phyloP scores from a whole-genome alignment of 2,888 invertebrate genomes.

The Hyalella azteca region DNA sequence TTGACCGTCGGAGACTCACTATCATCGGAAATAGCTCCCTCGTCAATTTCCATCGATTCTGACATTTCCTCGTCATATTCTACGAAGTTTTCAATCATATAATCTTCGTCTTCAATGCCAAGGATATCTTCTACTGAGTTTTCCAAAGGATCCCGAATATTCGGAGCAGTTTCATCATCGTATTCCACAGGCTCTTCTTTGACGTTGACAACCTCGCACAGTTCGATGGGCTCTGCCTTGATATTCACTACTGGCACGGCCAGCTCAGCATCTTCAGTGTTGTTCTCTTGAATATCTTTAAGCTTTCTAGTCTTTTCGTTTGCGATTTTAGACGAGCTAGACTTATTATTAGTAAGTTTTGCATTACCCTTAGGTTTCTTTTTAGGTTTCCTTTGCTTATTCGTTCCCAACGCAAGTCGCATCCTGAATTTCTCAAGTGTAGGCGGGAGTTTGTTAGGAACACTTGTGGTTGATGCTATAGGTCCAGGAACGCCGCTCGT shows the following conservation, averaged over 20 bases:
- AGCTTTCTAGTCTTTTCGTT: background rate
- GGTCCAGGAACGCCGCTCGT: too few species aligned
- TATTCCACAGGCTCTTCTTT: slow-evolving; percentile 43
- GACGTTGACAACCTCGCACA: slow-evolving; percentile 31
- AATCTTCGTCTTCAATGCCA: slow-evolving; percentile 45
- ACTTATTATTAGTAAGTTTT: too few species aligned
- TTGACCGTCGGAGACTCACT: background rate
- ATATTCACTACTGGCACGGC: background rate
- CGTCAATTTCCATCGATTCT: slow-evolving; percentile 11
- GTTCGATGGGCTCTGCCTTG: slow-evolving; percentile 30
- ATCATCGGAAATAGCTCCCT: background rate
- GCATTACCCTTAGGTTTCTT: background rate
- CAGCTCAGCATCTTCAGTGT: background rate
- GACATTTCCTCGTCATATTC: slow-evolving; percentile 35
- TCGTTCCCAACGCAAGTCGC: background rate
- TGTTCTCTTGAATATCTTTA: slow-evolving; percentile 34
- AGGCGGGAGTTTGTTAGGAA: background rate
- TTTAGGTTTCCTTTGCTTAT: slow-evolving; percentile 23
- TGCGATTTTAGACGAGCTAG: too few species aligned
- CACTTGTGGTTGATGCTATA: background rate
- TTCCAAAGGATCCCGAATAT: slow-evolving; percentile 6
- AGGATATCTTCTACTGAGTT: slow-evolving; percentile 31
- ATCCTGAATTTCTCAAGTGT: background rate
- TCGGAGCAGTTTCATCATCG: background rate
- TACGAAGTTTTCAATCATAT: slow-evolving; percentile 39